These are phyloP conservation scores for Burhinus bistriatus DNA, from an alignment of 2,113 vertebrate species.

Conservation along the genomic window DNA sequence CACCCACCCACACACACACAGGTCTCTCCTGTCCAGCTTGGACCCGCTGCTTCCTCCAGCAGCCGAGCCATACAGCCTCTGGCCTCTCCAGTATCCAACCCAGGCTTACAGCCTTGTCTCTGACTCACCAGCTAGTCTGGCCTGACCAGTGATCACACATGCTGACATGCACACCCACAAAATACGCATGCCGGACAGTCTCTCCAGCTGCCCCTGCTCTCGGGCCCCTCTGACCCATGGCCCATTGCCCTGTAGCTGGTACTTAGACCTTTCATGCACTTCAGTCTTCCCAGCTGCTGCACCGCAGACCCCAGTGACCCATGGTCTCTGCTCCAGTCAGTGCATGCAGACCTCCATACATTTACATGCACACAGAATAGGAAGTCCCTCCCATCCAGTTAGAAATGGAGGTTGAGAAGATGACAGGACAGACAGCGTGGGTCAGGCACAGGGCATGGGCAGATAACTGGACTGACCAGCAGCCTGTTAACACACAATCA, in stretches of 20 bases:
- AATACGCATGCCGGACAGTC: not conserved
- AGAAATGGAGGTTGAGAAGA: not conserved
- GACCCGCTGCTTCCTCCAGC: not conserved
- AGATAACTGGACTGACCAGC: not conserved
- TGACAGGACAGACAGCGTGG: accelerated
- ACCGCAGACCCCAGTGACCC: no score
- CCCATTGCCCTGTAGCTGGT: no score
- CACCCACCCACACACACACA: not conserved
- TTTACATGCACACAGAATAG: not conserved
- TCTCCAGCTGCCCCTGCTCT: not conserved
- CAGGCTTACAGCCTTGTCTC: not conserved
- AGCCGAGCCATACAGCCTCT: not conserved
- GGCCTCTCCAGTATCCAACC: not conserved
- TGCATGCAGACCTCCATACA: not conserved
- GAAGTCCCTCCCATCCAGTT: not conserved
- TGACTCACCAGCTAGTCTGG: not conserved
- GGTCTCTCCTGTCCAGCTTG: not conserved
- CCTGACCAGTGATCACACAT: not conserved
- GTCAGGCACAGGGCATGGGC: not conserved
- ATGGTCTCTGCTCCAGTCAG: not conserved
- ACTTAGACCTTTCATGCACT: not conserved
- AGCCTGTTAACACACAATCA: not conserved
- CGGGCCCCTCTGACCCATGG: accelerated
- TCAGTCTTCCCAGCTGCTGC: not conserved
- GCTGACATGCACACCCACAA: not conserved